phyloP scores from a whole-genome alignment of 2,888 invertebrate species.

The Bombyx huttoni region DNA sequence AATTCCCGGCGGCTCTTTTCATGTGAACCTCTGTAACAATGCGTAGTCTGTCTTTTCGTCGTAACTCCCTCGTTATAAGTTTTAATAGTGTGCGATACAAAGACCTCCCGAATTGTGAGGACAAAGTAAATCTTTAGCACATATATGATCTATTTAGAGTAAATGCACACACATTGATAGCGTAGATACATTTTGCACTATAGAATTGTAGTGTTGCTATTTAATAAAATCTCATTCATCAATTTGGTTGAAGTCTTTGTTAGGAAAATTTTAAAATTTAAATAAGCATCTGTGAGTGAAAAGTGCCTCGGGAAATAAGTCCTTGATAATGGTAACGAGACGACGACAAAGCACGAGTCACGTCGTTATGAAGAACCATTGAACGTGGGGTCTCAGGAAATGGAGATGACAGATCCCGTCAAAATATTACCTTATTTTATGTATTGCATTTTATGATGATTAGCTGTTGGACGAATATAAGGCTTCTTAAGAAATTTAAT shows the following conservation, averaged over 20 bases:
- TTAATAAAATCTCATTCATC: background rate
- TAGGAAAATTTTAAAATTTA: conserved; percentile 6
- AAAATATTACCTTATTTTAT: conserved; percentile 6
- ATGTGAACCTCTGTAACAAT: conserved; percentile 27
- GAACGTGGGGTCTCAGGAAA: conserved; percentile 7
- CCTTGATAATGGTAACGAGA: conserved; percentile 30
- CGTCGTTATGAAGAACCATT: conserved; percentile 30
- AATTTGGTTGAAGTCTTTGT: background rate
- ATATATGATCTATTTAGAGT: conserved; percentile 1
- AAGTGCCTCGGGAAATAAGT: conserved; percentile 22
- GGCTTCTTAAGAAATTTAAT: too few species aligned
- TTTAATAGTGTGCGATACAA: conserved; percentile 55
- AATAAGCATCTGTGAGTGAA: conserved; percentile 9
- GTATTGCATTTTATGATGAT: background rate
- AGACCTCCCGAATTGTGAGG: conserved; percentile 35
- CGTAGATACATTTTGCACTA: background rate
- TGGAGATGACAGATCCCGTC: conserved; percentile 11
- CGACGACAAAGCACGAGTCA: conserved; percentile 23
- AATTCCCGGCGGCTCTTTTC: conserved; percentile 19
- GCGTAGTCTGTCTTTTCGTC: conserved; percentile 23
- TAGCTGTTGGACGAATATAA: background rate
- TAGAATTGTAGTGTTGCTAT: too few species aligned
- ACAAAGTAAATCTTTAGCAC: conserved; percentile 17
- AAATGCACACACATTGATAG: background rate
- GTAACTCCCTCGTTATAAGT: conserved; percentile 57